Percentiles rank a stretch among this genome's conserved stretches.
These are phyloP conservation scores for Dunckerocampus dactyliophorus DNA, from an alignment of 2,113 vertebrate species.

Conservation along the genomic window DNA sequence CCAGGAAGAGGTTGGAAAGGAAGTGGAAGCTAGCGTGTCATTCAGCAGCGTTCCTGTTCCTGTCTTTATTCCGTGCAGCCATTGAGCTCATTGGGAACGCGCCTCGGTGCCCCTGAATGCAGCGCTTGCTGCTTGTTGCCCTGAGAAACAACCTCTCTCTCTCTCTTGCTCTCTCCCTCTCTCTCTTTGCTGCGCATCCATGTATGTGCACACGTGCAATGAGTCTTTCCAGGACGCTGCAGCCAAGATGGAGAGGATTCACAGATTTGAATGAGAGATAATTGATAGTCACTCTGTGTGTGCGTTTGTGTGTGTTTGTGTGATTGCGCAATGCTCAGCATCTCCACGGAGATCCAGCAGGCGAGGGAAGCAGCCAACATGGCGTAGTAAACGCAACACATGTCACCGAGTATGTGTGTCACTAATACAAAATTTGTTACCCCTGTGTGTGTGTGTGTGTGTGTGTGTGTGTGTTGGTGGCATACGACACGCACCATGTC, in stretches of 20 bases:
- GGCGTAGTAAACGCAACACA: slow-evolving; percentile 35
- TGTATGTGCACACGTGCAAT: background rate
- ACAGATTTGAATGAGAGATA: slow-evolving; percentile 44
- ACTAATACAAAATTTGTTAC: slow-evolving; percentile 4
- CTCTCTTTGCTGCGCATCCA: background rate
- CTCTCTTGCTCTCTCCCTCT: slow-evolving; percentile 1
- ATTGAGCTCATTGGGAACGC: slow-evolving; percentile 9
- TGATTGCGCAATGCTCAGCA: slow-evolving; percentile 16
- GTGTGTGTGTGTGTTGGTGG: slow-evolving; percentile 7
- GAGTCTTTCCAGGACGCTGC: slow-evolving; percentile 29
- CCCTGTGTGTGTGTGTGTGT: slow-evolving; percentile 8
- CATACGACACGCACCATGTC: background rate
- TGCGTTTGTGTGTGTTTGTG: slow-evolving; percentile 3
- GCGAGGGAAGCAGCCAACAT: slow-evolving; percentile 38
- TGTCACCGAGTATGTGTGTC: slow-evolving; percentile 24
- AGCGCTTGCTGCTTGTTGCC: slow-evolving; percentile 33
- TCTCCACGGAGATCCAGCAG: slow-evolving; percentile 60
- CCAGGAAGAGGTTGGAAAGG: background rate
- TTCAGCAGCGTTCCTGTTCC: too few species aligned
- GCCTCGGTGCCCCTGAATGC: slow-evolving; percentile 36
- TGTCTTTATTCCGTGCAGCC: background rate
- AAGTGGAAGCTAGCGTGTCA: background rate
- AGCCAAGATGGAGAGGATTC: slow-evolving; percentile 35
- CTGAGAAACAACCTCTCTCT: slow-evolving; percentile 9
- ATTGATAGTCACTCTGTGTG: slow-evolving; percentile 27